Evolutionary conservation across 2,113 vertebrate species (phyloP).

Genomic region (human): GRCh38 chr3:61749001-61749500

Average conservation of each 20-base stretch:
- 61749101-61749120: background rate
- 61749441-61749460: constrained; percentile 40
- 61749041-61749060: background rate
- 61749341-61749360: constrained; percentile 1
- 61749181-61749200: background rate
- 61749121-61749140: background rate
- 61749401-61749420: constrained; percentile 24
- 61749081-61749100: background rate
- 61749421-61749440: constrained; percentile 36
- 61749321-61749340: background rate
- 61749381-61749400: constrained; percentile 7
- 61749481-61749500: constrained; percentile 50
- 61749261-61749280: background rate
- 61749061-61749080: background rate
- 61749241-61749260: constrained; percentile 45
- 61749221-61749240: constrained; percentile 51
- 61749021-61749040: background rate
- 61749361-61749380: background rate
- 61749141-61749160: constrained; percentile 26
- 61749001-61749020: background rate
- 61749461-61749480: background rate
- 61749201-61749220: constrained; percentile 55
- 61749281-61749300: background rate
- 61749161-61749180: constrained; percentile 27
- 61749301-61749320: constrained; percentile 16